Conservation (phyloP, 2,797 vertebrate species). For the Chaunax sp. region DNA sequence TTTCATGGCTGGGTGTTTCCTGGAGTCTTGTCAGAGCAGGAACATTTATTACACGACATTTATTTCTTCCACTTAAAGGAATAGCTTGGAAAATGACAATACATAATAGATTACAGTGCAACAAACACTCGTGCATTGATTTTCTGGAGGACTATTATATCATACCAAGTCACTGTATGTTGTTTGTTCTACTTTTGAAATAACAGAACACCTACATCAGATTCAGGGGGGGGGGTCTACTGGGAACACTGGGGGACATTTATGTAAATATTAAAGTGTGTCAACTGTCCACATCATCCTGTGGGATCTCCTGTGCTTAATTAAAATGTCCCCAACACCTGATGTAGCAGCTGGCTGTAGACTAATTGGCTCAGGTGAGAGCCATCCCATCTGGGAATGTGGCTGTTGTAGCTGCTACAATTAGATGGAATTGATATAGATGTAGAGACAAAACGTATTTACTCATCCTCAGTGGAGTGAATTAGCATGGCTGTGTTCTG, state of each 20-base stretch:
- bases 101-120: no score
- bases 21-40: no score
- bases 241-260: constrained; percentile 40
- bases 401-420: constrained; percentile 50
- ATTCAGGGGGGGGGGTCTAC: constrained; percentile 13
- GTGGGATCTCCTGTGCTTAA: constrained; percentile 48
- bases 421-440: constrained; percentile 57
- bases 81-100: no score
- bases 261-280: constrained; percentile 44
- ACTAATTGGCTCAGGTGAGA: constrained; percentile 75
- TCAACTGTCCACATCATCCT: constrained; percentile 46
- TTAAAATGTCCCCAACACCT: constrained; percentile 69
- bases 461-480: constrained; percentile 59
- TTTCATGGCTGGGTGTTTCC: no score
- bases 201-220: constrained; percentile 20
- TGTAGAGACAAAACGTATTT: constrained; percentile 46
- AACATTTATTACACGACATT: no score
- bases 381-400: constrained; percentile 53
- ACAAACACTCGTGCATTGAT: no score
- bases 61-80: no score
- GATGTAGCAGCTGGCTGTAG: constrained; percentile 68
- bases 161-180: neutral
- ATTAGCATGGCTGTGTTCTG: constrained; percentile 53
- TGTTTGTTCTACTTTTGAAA: constrained; percentile 40
- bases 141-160: neutral